Evolutionary conservation across 2,113 vertebrate genomes (phyloP).

Genomic region (Rhynchomys soricoides): DNA sequence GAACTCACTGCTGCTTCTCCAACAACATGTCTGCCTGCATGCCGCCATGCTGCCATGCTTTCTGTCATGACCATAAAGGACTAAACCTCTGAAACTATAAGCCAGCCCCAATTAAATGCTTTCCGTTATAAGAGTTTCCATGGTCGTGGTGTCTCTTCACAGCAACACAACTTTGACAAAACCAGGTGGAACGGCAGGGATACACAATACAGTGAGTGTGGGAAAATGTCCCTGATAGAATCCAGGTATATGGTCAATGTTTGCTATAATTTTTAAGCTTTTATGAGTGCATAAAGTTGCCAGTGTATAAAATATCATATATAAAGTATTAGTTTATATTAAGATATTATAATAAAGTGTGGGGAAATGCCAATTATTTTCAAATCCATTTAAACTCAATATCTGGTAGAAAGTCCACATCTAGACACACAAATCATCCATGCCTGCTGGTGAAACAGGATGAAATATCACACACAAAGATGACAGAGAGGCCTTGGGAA

Average conservation of each 20-base stretch:
- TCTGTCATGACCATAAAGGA: too few species aligned
- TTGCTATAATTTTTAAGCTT: not conserved
- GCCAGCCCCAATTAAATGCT: not conserved
- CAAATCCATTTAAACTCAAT: conserved; percentile 21
- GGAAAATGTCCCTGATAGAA: not conserved
- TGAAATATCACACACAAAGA: not conserved
- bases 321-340: not conserved
- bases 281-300: not conserved
- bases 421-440: not conserved
- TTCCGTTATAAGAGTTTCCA: not conserved
- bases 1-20: not conserved
- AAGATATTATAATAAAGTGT: conserved; percentile 21
- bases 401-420: conserved; percentile 11
- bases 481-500: not conserved
- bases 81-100: not conserved
- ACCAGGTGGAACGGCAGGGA: not conserved
- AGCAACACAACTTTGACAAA: not conserved
- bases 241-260: not conserved
- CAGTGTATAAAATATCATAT: not conserved
- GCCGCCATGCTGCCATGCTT: not conserved
- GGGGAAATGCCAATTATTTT: not conserved
- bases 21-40: not conserved
- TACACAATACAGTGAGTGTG: not conserved
- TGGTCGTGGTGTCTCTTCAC: not conserved
- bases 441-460: not conserved